Base-by-base conservation (phyloP, 2,888 invertebrate genomes). In the Drosophila anceps region DNA sequence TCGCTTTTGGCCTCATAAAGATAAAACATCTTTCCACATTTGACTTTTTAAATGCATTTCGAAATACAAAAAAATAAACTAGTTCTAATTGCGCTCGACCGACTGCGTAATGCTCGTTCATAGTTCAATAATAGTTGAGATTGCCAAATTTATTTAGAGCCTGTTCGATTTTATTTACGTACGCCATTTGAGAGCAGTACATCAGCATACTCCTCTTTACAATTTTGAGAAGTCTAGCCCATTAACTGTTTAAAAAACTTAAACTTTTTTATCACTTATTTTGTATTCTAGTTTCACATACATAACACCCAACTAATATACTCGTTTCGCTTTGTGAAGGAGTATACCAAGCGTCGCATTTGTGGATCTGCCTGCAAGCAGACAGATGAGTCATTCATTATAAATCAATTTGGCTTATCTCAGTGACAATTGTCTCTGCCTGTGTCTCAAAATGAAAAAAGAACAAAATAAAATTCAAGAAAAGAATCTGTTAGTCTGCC, bases 21-120 rank as follows among this genome's bases (percentile, higher is more conserved):
- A 91, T 91, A 90, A 90, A 84, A 82, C 75, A 92, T 92, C 91
- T 91, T 91, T 91, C 88, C 91, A 91, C 90, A 71, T 79, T 79
- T 55, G 44, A 51, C 50, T 55, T 41, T 79, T 76, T 73, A 65
- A 66, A 70, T 73, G 70, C 73, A 61, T 63, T 73, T 46, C n/a
- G 35, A 43, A 50, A 43, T 31, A 46, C 18, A 31, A 51, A 55
- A 53, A 50, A 53, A 62, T 24, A 29, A 48, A 20, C 51, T 53
- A 53, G 9, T 10, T 20, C 20, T 1, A 18, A 8, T 24, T 10
- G 15, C 2, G 24, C 27, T 3, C 4, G 27, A 1, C 10, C 27
- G 37, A 54, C 39, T 39, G 13, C 0, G 7, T 20, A 18, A 39
- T 54, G 3, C 39, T 12, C 39, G 39, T n/a, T 54, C n/a, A 18